Base-by-base conservation (phyloP, 1,140 invertebrate genomes). In the Lamellibrachia luymesi region DNA sequence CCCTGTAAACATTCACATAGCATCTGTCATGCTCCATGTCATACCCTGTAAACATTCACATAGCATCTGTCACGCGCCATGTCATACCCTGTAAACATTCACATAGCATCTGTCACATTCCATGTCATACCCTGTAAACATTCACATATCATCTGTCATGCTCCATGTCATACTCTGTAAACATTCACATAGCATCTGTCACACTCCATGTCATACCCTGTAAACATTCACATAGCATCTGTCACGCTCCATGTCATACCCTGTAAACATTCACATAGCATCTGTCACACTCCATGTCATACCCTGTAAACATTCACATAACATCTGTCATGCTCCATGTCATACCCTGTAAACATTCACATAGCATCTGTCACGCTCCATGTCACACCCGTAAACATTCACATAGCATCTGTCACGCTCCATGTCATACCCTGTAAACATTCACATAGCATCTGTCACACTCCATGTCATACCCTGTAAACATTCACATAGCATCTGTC, bases 181-280 rank as follows among this genome's bases (percentile, higher is more conserved):
- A 38, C 38, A 38, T 38, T 38, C 38, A 38, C 38, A 38, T 38
- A 38, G 38, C 38, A 38, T 38, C 38, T 38, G 38, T 38, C 38
- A 38, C 1, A 1, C 38, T 38, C 38, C 38, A 38, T 38, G 38
- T 38, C 38, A 38, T 38, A 38, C 38, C 38, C 38, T 38, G 38
- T 38, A 38, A 38, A 38, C 38, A 38, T 38, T 38, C 38, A 38
- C 38, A 38, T 38, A 38, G 38, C 38, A 38, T 38, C 38, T 38
- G 38, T 38, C 38, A 38, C 38, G 1, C 38, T 38, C 38, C 38
- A 38, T 38, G 38, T 38, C 38, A 38, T 38, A 98, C 97, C 94
- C 97, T 97, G 64, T 97, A 96, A 94, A 98, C 97, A 92, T 98
- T 97, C 6, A 98, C 98, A 94, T 97, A 91, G 96, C 96, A 96